phyloP scores from a whole-genome alignment of 2,113 vertebrate species.

The Crocuta crocuta region DNA sequence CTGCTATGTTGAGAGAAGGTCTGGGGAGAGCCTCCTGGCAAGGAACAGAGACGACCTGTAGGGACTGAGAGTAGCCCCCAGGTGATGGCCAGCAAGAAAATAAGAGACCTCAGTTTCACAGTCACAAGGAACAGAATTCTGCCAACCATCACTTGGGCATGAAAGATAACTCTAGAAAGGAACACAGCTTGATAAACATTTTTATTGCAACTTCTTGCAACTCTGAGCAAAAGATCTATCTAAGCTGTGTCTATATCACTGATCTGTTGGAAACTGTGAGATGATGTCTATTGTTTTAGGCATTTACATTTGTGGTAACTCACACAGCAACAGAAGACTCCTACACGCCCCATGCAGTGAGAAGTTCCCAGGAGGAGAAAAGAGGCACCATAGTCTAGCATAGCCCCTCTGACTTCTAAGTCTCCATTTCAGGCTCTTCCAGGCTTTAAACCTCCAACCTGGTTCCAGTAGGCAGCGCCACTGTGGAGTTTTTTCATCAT shows the following conservation, averaged over 20 bases:
- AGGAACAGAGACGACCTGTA: not conserved
- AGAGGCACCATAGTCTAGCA: not conserved
- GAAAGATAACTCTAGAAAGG: not conserved
- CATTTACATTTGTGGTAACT: not conserved
- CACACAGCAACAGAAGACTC: not conserved
- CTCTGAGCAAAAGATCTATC: not conserved
- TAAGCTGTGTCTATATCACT: not conserved
- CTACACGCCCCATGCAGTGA: not conserved
- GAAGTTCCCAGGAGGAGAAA: not conserved
- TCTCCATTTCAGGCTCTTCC: not conserved
- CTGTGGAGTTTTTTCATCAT: not conserved
- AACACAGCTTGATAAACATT: not conserved
- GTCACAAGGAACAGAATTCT: not conserved
- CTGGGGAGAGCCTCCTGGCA: not conserved
- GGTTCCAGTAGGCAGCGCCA: not conserved
- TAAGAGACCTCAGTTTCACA: not conserved
- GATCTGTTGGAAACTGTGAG: not conserved
- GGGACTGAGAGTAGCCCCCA: fast-evolving
- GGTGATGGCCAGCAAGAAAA: not conserved
- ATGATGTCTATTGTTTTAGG: not conserved
- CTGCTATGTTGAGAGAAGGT: not conserved
- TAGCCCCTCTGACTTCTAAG: not conserved
- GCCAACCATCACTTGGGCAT: not conserved
- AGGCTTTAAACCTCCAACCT: not conserved
- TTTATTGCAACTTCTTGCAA: not conserved